Conservation (phyloP, 2,888 invertebrate genomes). For the Lathronympha strigana region DNA sequence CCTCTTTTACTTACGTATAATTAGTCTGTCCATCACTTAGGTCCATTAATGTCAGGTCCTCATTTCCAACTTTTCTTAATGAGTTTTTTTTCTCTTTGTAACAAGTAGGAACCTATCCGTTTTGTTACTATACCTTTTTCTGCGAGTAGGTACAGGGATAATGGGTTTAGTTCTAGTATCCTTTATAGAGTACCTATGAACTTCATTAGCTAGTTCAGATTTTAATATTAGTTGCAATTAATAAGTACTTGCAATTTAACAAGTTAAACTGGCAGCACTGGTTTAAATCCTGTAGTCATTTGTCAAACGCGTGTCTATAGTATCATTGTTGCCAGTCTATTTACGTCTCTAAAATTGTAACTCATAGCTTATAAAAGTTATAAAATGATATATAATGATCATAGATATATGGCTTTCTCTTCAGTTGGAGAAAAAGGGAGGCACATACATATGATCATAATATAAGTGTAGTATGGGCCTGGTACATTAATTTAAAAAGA, state of each 20-base stretch:
- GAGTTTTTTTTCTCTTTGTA: background rate
- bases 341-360: too few species aligned
- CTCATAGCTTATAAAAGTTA: too few species aligned
- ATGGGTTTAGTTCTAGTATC: slow-evolving; percentile 3
- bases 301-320: too few species aligned
- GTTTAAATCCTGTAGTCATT: background rate
- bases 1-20: background rate
- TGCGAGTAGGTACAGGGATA: too few species aligned
- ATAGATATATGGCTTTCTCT: too few species aligned
- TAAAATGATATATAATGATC: too few species aligned
- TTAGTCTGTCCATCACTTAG: slow-evolving; percentile 9
- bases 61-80: background rate
- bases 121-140: background rate
- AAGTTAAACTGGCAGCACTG: background rate
- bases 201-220: slow-evolving; percentile 2
- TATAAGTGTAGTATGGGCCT: too few species aligned
- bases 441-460: too few species aligned
- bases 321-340: background rate
- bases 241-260: background rate
- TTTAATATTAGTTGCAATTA: background rate
- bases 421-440: too few species aligned
- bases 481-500: too few species aligned
- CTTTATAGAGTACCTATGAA: background rate
- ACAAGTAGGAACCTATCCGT: background rate
- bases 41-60: background rate